These are phyloP conservation scores for Zapornia atra DNA, from an alignment of 2,113 vertebrate species.

Conservation along the genomic window DNA sequence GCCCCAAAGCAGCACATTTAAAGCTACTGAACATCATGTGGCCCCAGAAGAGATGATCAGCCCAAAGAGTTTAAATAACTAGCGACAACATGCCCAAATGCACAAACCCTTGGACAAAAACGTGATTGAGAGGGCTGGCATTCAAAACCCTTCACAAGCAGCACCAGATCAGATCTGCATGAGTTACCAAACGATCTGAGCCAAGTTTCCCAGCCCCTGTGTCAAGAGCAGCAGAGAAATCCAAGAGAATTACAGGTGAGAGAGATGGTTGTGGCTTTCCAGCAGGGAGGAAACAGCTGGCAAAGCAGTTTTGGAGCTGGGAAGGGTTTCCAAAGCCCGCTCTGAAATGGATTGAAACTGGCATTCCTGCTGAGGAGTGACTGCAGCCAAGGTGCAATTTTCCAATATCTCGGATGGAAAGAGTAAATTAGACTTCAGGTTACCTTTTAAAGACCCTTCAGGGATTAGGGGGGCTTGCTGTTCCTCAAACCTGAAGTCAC, in stretches of 20 bases:
- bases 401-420: not conserved
- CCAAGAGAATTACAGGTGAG: not conserved
- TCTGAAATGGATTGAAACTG: not conserved
- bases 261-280: not conserved
- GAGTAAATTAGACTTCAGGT: not conserved
- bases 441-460: not conserved
- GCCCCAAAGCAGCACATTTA: not conserved
- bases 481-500: not conserved
- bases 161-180: not conserved
- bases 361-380: not conserved
- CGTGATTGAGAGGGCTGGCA: not conserved
- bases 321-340: not conserved
- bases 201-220: not conserved
- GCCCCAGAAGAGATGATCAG: not conserved
- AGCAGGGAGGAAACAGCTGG: not conserved
- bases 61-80: not conserved
- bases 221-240: not conserved
- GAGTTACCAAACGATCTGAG: not conserved
- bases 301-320: not conserved
- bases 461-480: not conserved
- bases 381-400: not conserved
- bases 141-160: not conserved
- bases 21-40: not conserved
- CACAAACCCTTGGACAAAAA: not conserved
- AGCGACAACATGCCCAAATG: rapidly evolving